Evolutionary conservation across 2,797 vertebrate species (phyloP).

Genomic region (Chiloscyllium punctatum): DNA sequence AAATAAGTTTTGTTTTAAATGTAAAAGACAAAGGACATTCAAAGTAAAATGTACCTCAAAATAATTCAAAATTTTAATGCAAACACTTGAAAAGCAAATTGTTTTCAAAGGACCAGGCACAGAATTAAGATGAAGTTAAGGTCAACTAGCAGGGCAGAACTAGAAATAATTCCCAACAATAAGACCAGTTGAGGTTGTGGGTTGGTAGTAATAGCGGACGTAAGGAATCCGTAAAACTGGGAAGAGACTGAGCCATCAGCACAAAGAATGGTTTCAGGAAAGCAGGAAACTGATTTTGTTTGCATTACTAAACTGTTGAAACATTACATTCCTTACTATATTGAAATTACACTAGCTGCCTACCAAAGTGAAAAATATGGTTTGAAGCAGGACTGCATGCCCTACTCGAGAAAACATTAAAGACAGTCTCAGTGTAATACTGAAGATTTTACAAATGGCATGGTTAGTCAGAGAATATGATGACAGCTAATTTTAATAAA

Average conservation of each 20-base stretch:
- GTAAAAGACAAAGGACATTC: not conserved
- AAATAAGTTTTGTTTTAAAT: not conserved
- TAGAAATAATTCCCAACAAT: not conserved
- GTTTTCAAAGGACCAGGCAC: not conserved
- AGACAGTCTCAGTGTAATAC: not conserved
- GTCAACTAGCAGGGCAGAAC: not conserved
- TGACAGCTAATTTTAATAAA: not conserved
- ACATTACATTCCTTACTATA: not conserved
- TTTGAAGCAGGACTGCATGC: not conserved
- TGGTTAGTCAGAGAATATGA: not conserved
- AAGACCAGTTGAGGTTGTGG: not conserved
- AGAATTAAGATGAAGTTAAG: not conserved
- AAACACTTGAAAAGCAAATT: not conserved
- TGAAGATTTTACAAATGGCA: not conserved
- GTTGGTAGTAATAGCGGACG: not conserved
- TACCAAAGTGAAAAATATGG: not conserved
- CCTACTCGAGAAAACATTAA: not conserved
- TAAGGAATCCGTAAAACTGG: not conserved
- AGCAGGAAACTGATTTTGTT: not conserved
- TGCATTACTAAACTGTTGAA: not conserved
- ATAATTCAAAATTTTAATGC: not conserved
- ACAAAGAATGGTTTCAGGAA: not conserved
- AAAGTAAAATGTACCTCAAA: not conserved
- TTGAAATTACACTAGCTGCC: not conserved
- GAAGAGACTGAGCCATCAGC: not conserved